A percentile compares a stretch with the other conserved stretches of the same genome.
Evolutionary conservation across 2,113 vertebrate species (phyloP).

Genomic region (Gracilinanus agilis): DNA sequence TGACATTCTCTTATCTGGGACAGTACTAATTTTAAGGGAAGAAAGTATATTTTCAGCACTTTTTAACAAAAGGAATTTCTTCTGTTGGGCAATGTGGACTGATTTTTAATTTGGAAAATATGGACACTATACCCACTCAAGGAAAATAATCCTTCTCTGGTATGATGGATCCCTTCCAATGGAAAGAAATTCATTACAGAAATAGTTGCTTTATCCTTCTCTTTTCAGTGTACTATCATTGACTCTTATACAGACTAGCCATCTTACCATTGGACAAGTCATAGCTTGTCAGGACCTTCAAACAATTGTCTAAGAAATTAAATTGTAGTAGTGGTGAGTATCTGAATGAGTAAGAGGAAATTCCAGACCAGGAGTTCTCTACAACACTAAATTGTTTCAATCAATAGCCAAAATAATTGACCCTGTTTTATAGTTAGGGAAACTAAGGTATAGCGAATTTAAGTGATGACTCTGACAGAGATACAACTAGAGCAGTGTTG

Average conservation of each 20-base stretch:
- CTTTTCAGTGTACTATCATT: neutral
- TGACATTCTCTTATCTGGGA: neutral
- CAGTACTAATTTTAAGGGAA: neutral
- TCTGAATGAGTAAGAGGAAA: neutral
- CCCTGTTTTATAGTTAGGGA: constrained; percentile 4
- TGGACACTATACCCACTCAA: neutral
- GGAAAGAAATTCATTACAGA: neutral
- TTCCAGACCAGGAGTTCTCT: neutral
- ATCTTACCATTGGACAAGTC: neutral
- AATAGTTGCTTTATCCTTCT: neutral
- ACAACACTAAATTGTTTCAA: neutral
- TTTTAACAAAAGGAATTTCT: neutral
- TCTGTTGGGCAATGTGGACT: neutral
- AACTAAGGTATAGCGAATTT: neutral
- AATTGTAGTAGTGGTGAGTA: neutral
- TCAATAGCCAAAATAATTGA: neutral
- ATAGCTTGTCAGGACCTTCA: neutral
- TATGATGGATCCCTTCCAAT: neutral
- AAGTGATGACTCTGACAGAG: neutral
- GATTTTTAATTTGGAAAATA: neutral
- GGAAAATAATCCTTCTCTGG: neutral
- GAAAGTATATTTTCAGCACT: neutral
- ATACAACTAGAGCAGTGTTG: too few relatives aligned
- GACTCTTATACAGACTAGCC: neutral
- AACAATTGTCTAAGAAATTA: neutral